These are phyloP conservation scores for Crossocerus cetratus DNA, from an alignment of 2,888 invertebrate genomes.

Conservation along the genomic window DNA sequence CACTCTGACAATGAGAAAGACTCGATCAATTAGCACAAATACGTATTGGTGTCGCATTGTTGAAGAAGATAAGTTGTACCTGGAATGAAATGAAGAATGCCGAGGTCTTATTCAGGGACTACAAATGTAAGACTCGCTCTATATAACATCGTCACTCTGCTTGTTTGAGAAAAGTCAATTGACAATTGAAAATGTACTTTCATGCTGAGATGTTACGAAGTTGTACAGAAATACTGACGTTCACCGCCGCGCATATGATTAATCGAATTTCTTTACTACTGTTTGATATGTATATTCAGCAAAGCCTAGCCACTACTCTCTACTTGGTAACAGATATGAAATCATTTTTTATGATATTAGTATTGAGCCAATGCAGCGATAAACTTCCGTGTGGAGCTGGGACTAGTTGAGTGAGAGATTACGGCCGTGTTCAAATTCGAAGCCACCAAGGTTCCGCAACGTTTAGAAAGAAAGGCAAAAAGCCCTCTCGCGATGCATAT, in stretches of 20 bases:
- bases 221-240: slow-evolving; percentile 6
- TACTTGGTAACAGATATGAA: background rate
- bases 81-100: slow-evolving; percentile 34
- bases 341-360: slow-evolving; percentile 18
- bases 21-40: slow-evolving; percentile 10
- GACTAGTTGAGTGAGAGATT: no score
- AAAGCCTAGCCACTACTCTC: no score
- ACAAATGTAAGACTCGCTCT: slow-evolving; percentile 32
- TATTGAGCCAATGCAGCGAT: slow-evolving; percentile 23
- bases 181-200: slow-evolving; percentile 53
- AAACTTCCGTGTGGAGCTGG: no score
- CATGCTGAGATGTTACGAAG: slow-evolving; percentile 31
- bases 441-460: no score
- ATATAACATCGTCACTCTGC: slow-evolving; percentile 17
- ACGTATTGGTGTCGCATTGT: slow-evolving; percentile 41
- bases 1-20: background rate
- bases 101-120: slow-evolving; percentile 41
- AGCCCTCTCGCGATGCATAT: no score
- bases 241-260: slow-evolving; percentile 16
- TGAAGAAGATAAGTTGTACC: slow-evolving; percentile 47
- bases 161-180: slow-evolving; percentile 35
- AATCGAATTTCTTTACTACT: slow-evolving; percentile 19
- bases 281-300: slow-evolving; percentile 23
- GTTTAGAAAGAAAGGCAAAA: no score
- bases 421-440: no score